These are phyloP conservation scores for Microcebus lehilahytsara DNA, from an alignment of 2,113 vertebrate species.

Conservation along the genomic window DNA sequence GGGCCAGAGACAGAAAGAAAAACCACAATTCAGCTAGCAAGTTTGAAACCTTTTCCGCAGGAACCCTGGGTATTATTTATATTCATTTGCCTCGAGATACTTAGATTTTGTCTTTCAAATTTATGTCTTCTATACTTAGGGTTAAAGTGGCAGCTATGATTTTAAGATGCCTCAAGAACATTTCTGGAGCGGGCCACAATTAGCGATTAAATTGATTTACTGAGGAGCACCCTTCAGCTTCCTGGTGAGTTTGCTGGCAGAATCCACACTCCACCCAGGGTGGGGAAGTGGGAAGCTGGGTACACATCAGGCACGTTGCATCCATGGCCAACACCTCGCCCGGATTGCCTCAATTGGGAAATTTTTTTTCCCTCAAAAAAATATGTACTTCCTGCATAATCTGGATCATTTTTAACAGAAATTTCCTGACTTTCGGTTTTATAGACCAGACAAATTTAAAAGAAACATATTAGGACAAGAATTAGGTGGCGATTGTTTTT, in stretches of 20 bases:
- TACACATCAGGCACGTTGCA: not conserved
- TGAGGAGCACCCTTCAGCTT: not conserved
- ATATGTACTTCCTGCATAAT: not conserved
- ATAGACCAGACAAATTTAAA: not conserved
- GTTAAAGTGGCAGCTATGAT: not conserved
- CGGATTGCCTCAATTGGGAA: not conserved
- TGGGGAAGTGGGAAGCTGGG: not conserved
- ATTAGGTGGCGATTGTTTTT: not conserved
- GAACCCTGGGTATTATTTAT: not conserved
- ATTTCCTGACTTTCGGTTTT: not conserved
- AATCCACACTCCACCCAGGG: not conserved
- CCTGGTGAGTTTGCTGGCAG: not conserved
- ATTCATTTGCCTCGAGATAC: not conserved
- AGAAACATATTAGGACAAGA: not conserved
- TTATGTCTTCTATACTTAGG: not conserved
- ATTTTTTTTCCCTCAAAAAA: not conserved
- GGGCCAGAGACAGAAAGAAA: not conserved
- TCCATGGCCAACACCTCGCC: not conserved
- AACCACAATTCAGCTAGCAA: not conserved
- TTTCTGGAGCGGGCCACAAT: not conserved
- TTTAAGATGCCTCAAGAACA: not conserved
- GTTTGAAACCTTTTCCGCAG: not conserved
- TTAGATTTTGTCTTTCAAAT: constrained; percentile 10
- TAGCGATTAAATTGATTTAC: not conserved
- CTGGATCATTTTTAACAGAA: not conserved